These are phyloP conservation scores for Leptodactylus fallax DNA, from an alignment of 2,797 vertebrate species.

Conservation along the genomic window DNA sequence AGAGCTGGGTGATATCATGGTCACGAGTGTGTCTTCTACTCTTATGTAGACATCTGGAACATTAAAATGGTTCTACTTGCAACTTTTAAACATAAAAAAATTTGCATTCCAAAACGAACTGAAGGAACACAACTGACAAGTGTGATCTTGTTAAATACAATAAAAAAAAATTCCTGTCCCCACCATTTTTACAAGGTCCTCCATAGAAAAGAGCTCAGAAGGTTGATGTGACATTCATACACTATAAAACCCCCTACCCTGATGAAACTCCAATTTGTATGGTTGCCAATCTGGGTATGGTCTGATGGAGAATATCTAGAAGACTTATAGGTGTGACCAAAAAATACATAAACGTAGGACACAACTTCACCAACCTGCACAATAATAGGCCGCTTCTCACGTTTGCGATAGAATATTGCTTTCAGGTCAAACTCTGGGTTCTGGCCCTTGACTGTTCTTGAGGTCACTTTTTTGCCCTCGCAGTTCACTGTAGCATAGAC, in stretches of 20 bases:
- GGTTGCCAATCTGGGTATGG: not conserved
- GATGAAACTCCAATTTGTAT: not conserved
- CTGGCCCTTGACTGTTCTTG: slow-evolving; percentile 73
- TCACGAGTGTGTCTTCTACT: not conserved
- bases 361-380: slow-evolving; percentile 75
- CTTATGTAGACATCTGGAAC: not conserved
- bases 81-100: no score
- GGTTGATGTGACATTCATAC: no score
- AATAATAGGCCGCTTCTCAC: slow-evolving; percentile 72
- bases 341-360: not conserved
- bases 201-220: no score
- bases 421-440: slow-evolving; percentile 81
- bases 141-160: no score
- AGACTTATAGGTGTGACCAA: not conserved
- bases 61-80: no score
- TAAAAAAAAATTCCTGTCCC: no score
- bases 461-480: slow-evolving; percentile 74
- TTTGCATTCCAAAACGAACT: no score
- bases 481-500: slow-evolving; percentile 79
- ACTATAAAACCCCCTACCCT: no score
- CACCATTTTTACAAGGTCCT: not conserved
- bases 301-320: no score
- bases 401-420: slow-evolving; percentile 80
- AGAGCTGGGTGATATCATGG: not conserved
- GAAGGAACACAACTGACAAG: no score